These are phyloP conservation scores for Hypomesus transpacificus DNA, from an alignment of 2,113 vertebrate species.

Conservation along the genomic window DNA sequence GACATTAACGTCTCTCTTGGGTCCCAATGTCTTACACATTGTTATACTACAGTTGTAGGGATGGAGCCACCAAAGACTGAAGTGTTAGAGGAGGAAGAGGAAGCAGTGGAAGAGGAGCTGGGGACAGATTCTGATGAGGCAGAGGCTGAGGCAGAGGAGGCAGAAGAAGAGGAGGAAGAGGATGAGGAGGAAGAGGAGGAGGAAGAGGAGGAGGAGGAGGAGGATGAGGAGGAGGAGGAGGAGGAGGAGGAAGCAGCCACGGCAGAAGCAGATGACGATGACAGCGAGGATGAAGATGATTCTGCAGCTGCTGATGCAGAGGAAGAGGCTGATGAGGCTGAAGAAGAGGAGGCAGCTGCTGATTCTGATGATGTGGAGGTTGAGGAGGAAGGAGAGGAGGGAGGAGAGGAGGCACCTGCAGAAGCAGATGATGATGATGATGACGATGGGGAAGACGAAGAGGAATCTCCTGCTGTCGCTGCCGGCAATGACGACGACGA, in stretches of 20 bases:
- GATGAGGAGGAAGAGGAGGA: neutral
- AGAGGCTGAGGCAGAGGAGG: conserved; percentile 43
- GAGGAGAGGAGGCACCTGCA: neutral
- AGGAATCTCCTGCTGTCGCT: neutral
- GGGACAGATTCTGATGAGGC: conserved; percentile 2
- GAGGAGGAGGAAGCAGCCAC: conserved; percentile 4
- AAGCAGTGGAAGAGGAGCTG: neutral
- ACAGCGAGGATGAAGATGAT: neutral
- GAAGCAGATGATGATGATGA: conserved; percentile 7
- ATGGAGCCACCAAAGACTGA: conserved; percentile 35
- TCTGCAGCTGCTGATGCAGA: neutral
- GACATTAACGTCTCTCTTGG: neutral
- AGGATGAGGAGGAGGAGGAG: neutral
- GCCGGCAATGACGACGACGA: conserved; percentile 1
- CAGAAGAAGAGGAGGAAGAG: neutral
- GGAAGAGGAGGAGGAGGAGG: conserved; percentile 5
- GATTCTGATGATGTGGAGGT: neutral
- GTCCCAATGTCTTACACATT: neutral
- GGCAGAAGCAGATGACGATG: conserved; percentile 9
- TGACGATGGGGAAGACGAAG: conserved; percentile 1
- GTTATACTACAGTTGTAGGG: conserved; percentile 20
- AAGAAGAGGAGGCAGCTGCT: conserved; percentile 10
- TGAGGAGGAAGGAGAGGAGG: neutral
- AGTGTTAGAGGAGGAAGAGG: conserved; percentile 16
- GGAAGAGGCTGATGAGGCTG: neutral